Conservation (phyloP, 2,113 vertebrate species). For the Mohoua ochrocephala region DNA sequence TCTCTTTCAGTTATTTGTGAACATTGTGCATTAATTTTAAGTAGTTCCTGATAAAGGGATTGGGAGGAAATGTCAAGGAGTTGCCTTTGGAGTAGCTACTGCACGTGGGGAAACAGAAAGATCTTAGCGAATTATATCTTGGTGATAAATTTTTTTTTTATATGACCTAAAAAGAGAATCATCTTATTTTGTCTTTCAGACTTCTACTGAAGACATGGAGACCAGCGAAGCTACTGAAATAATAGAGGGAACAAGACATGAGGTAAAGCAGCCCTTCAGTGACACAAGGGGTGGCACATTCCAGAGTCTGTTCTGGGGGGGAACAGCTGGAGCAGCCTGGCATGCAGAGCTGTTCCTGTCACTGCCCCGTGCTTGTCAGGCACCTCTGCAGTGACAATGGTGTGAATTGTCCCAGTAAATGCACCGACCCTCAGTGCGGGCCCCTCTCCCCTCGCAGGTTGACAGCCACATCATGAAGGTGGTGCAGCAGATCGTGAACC, state of each 20-base stretch:
- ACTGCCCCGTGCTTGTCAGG: not conserved
- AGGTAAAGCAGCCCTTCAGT: constrained; percentile 61
- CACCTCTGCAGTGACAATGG: fast-evolving
- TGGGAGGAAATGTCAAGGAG: not conserved
- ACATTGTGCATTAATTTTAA: not conserved
- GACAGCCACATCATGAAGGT: constrained; percentile 95
- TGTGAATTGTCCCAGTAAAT: fast-evolving
- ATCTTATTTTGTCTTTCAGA: constrained; percentile 19
- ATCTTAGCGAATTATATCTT: not conserved
- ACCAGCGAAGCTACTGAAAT: constrained; percentile 74
- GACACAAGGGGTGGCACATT: not conserved
- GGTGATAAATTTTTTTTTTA: not conserved
- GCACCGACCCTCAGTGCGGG: fast-evolving
- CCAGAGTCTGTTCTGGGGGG: not conserved
- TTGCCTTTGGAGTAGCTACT: not conserved
- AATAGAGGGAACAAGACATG: constrained; percentile 73
- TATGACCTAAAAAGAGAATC: not conserved
- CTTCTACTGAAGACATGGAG: constrained; percentile 75
- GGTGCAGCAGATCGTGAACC: constrained; percentile 91
- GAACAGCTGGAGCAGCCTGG: not conserved
- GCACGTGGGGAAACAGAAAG: not conserved
- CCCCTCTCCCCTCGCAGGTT: constrained; percentile 67
- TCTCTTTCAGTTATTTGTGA: not conserved
- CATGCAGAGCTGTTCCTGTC: not conserved
- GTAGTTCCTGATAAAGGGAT: not conserved